Evolutionary conservation across 2,888 invertebrate species (phyloP), one percentile per base, ranked within the genome.

Genomic region (Onchidella celtica): DNA sequence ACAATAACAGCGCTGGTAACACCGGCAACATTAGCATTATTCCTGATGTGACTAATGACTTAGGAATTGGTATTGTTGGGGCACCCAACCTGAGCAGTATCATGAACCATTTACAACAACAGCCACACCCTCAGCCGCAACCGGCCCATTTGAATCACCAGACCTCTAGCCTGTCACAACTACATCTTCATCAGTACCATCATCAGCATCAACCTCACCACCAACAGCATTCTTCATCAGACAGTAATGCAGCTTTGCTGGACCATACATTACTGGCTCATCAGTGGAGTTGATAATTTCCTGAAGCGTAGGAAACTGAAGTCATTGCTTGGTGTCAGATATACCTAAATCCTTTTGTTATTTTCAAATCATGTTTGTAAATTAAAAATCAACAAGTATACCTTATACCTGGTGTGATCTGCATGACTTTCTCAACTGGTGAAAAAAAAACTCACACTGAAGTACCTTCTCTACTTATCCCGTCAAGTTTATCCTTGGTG

Each of bases 101-200:
- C 34, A 55, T 65, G 47, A 38, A 38, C 36, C 78, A 78, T 29
- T 68, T 68, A 17, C 61, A 69, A 17, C 36, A 74, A 9, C 38
- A 61, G 29, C 63, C 38, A 17, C 74, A 74, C 3, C 59, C 21
- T 1, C 77, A 59, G 24, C 72, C 55, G 6, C 72, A 73, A 38
- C 69, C 68, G 1, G 61, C 57, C 32, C 78, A 78, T 21, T 36
- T 38, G 21, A 65, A 70, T 21, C 61, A 69, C 61, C 78, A 69
- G 38, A 47, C 14, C 34, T 14, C 61, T 2, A 27, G 59, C 11
- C 59, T 65, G 61, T 47, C 69, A 47, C 69, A n/a, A 0, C 40
- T 38, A 0, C 40, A 78, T 2, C 32, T 40, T 61, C 57, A 55
- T 6, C n/a, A n/a, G n/a, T n/a, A n/a, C n/a, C 55, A 73, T 32